Evolutionary conservation across 2,797 vertebrate genomes (phyloP).

Genomic region (Hydrocynus forskahlii): DNA sequence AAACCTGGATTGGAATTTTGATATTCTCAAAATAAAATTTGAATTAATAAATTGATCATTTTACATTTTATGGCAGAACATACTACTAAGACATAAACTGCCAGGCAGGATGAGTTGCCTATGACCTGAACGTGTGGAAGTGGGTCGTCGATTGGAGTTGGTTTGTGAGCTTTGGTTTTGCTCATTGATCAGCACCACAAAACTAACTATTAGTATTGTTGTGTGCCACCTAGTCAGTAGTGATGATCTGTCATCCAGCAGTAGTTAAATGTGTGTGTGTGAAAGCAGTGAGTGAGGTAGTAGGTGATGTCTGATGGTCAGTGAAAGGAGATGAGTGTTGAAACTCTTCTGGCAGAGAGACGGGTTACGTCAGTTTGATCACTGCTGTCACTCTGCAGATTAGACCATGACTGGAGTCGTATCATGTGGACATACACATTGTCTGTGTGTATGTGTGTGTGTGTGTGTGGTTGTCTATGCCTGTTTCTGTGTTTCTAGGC

Average conservation of each 20-base stretch:
- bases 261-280: background rate
- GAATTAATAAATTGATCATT: no score
- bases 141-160: background rate
- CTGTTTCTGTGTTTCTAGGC: constrained; percentile 19
- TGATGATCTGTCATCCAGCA: background rate
- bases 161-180: background rate
- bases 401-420: constrained; percentile 37
- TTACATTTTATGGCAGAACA: no score
- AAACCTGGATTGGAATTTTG: no score
- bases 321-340: constrained; percentile 15
- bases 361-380: constrained; percentile 31
- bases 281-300: background rate
- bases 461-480: constrained; percentile 7
- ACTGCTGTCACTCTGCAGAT: constrained; percentile 45
- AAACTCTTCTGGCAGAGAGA: constrained; percentile 3
- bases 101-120: no score
- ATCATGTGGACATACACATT: constrained; percentile 23
- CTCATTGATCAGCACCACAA: background rate
- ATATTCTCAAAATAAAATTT: no score
- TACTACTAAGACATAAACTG: no score
- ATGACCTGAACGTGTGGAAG: background rate
- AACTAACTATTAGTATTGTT: background rate
- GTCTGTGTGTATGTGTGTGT: constrained; percentile 48
- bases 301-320: constrained; percentile 30
- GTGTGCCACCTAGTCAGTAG: background rate